Conservation (phyloP, 2,888 invertebrate genomes). For the Watsonalla binaria region DNA sequence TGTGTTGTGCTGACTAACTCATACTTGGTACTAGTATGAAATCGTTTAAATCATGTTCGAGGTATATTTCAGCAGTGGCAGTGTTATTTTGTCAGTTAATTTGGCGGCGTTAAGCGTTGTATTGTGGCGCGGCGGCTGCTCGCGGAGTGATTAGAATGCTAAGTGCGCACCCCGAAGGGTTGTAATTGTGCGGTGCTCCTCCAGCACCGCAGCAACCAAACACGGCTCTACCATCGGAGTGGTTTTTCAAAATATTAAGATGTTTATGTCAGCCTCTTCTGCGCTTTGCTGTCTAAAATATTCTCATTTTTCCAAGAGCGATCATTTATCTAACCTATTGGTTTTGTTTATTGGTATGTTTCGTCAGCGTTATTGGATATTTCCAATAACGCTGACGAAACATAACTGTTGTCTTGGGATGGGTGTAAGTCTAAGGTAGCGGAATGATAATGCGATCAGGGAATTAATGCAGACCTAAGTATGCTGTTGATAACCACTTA, state of each 20-base stretch:
- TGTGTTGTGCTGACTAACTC: too few species aligned
- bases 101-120: conserved; percentile 63
- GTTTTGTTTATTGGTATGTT: too few species aligned
- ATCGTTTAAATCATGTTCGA: conserved; percentile 45
- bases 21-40: too few species aligned
- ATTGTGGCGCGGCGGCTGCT: conserved; percentile 59
- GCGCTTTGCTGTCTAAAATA: too few species aligned
- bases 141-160: conserved; percentile 68
- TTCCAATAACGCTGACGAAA: too few species aligned
- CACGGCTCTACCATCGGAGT: conserved; percentile 19
- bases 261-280: background rate
- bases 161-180: conserved; percentile 61
- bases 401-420: too few species aligned
- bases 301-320: too few species aligned
- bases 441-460: too few species aligned
- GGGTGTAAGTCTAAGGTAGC: too few species aligned
- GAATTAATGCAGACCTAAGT: too few species aligned
- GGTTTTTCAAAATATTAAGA: background rate
- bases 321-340: too few species aligned
- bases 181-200: conserved; percentile 63
- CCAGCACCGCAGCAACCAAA: conserved; percentile 47
- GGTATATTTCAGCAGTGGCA: conserved; percentile 48
- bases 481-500: background rate
- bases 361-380: too few species aligned
- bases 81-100: conserved; percentile 70